Evolutionary conservation across 1,140 invertebrate genomes (phyloP), one percentile per base, ranked within the genome.

Genomic region (Caenorhabditis briggsae): DNA sequence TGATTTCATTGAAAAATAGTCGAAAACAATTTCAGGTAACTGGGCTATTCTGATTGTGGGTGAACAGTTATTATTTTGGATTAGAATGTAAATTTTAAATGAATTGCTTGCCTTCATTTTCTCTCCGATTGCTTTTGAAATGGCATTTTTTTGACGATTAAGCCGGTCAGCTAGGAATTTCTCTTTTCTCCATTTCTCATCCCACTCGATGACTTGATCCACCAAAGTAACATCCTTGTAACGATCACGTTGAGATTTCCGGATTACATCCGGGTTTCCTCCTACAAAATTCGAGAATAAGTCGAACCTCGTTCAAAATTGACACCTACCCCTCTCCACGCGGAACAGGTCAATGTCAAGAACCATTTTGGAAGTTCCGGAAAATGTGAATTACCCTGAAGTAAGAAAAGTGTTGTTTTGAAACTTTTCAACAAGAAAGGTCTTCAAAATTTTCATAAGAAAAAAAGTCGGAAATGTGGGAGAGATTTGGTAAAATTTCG

Each of bases 301-400:
- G 41, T 5, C 16, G 64, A 14, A 18, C 74, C 46, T 9, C 16
- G n/a, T 33, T 33, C 33, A 5, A 11, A 43, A 53, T 33, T 50
- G 56, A 48, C n/a, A 70, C 85, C 48, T 18, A 84, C 98, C 97
- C 94, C 99, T 99, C 89, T 99, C 97, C 3, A 95, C 94, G 59
- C 98, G 95, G 92, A 99, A 99, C 70, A 97, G 93, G 93, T 99
- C 97, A 90, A 99, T 94, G 94, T 99, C 97, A n/a, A 99, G 94
- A 70, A 98, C 97, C 98, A 99, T 99, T 5, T 12, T 56, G 20
- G 53, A 48, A 25, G 56, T 12, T 43, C 46, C 12, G n/a, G 20
- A 25, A 59, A 20, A 33, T 43, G 61, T 74, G 18, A 20, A 23
- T 78, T 74, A 55, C 64, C 58, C 41, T 84, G 41, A 53, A 58